Conservation (phyloP, 1,140 invertebrate species). For the Drosophila littoralis region DNA sequence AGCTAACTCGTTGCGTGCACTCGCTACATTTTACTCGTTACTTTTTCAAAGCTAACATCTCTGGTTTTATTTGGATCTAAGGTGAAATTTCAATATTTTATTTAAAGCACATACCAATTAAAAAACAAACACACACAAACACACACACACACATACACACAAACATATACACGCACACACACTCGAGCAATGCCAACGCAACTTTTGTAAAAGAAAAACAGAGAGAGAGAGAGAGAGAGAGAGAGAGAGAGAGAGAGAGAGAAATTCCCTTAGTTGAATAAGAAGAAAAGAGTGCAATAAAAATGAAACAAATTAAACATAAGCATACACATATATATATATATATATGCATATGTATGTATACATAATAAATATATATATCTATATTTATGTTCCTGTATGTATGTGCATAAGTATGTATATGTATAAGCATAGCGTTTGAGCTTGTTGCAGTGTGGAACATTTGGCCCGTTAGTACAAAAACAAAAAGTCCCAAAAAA, state of each 20-base stretch:
- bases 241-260: constrained; percentile 4
- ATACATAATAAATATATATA: not conserved
- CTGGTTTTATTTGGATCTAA: constrained; percentile 14
- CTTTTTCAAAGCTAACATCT: constrained; percentile 8
- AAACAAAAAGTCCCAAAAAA: not conserved
- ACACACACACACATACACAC: constrained; percentile 7
- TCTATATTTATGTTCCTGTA: not conserved
- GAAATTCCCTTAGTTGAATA: not conserved
- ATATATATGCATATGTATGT: not conserved
- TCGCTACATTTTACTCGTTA: constrained; percentile 8
- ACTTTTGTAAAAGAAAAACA: not conserved
- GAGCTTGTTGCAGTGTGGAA: constrained; percentile 3
- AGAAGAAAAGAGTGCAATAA: not conserved
- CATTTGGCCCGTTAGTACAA: constrained; percentile 2
- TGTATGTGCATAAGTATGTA: not conserved
- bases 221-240: constrained; percentile 6
- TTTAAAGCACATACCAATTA: constrained; percentile 17
- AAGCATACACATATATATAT: no score
- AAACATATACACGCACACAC: not conserved
- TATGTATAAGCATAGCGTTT: constrained; percentile 6
- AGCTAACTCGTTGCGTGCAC: not conserved
- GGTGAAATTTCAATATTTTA: constrained; percentile 19
- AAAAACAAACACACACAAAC: not conserved
- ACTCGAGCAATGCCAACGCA: constrained; percentile 17
- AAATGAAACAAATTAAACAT: not conserved